Evolutionary conservation across 2,888 invertebrate species (phyloP).

Genomic region (Bellardia pandia): DNA sequence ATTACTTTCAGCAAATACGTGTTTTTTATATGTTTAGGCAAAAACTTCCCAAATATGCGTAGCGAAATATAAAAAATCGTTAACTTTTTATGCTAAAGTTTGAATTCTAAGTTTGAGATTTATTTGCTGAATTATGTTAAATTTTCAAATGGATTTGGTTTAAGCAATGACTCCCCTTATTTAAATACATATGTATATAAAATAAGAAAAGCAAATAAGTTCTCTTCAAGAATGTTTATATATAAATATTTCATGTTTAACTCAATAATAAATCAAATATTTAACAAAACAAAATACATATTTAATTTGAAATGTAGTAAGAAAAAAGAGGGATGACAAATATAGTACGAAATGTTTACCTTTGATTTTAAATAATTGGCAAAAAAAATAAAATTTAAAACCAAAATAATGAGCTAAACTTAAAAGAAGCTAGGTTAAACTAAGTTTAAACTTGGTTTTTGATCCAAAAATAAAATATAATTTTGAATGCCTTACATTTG

Average conservation of each 20-base stretch:
- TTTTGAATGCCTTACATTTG: neutral
- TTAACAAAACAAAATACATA: neutral
- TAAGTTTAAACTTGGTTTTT: neutral
- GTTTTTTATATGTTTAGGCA: neutral
- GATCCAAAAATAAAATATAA: too few species aligned
- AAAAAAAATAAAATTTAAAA: neutral
- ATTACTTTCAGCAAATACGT: neutral
- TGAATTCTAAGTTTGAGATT: constrained; percentile 36
- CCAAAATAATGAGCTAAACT: neutral
- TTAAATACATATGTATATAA: neutral
- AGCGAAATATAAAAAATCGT: constrained; percentile 44
- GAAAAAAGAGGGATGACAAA: neutral
- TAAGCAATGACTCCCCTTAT: neutral
- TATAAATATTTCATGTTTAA: constrained; percentile 8
- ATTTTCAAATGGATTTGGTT: neutral
- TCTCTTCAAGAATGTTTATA: neutral
- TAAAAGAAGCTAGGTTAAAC: neutral
- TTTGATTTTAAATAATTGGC: neutral
- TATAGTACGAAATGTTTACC: neutral
- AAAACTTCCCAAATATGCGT: constrained; percentile 34
- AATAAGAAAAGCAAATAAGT: neutral
- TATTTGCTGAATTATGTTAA: constrained; percentile 37
- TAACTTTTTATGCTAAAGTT: constrained; percentile 36
- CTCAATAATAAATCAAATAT: constrained; percentile 31
- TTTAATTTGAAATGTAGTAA: neutral